A percentile compares a stretch with the other conserved stretches of the same genome.
phyloP scores from a whole-genome alignment of 2,797 vertebrate genomes.

The Smutsia temminckii region DNA sequence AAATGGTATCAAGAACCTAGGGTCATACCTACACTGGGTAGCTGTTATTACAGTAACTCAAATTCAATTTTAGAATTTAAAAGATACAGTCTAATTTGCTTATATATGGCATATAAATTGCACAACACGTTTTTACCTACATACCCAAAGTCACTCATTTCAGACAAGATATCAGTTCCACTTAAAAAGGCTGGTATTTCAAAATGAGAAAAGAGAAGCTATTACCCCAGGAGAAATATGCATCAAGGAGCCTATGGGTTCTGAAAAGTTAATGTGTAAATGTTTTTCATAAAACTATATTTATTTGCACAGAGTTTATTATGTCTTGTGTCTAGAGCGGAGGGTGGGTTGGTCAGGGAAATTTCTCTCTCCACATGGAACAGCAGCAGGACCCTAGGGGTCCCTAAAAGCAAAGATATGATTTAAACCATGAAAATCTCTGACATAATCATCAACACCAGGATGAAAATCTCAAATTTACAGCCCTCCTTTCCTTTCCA shows the following conservation, averaged over 20 bases:
- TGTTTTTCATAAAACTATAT: background rate
- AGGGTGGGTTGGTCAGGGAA: background rate
- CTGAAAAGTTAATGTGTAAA: background rate
- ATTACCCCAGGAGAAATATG: background rate
- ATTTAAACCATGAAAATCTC: constrained; percentile 21
- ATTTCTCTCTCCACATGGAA: background rate
- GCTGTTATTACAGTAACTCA: background rate
- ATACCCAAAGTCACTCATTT: constrained; percentile 1
- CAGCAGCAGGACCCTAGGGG: background rate
- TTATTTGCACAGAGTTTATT: background rate
- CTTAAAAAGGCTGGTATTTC: background rate
- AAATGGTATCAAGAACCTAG: background rate
- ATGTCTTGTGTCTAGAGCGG: background rate
- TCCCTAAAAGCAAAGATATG: background rate
- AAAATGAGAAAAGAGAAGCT: constrained; percentile 2
- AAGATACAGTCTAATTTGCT: constrained; percentile 17
- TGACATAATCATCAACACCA: background rate
- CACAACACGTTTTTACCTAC: background rate
- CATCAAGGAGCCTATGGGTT: background rate
- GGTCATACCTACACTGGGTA: background rate
- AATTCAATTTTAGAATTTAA: constrained; percentile 22
- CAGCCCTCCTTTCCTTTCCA: background rate
- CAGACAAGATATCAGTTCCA: background rate
- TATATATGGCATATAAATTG: background rate
- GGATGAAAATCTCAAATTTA: background rate